Conservation (phyloP, 2,888 invertebrate genomes). For the Eulithis prunata region DNA sequence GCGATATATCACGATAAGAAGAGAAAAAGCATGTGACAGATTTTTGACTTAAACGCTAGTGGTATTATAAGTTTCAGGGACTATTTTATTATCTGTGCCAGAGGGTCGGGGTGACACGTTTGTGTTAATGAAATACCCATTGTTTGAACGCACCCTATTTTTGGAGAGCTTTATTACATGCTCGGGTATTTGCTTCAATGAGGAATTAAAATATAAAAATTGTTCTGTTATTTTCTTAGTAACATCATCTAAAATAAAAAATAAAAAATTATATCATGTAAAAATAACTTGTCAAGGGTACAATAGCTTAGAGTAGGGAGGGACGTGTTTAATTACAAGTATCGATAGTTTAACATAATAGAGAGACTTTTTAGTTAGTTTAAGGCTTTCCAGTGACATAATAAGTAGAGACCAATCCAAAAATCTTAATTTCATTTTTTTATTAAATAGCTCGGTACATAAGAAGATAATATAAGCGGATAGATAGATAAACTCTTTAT, state of each 20-base stretch:
- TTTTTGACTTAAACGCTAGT: neutral
- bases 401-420: too few species aligned
- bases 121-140: conserved; percentile 32
- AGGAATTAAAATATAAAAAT: neutral
- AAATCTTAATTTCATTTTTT: too few species aligned
- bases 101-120: conserved; percentile 16
- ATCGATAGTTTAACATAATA: neutral
- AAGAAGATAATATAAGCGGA: too few species aligned
- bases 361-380: too few species aligned
- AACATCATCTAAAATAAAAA: too few species aligned
- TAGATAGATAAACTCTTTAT: too few species aligned
- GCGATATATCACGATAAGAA: too few species aligned
- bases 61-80: neutral
- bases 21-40: too few species aligned
- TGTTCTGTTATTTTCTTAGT: neutral
- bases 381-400: too few species aligned
- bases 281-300: neutral
- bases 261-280: neutral
- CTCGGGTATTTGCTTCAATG: neutral
- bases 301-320: neutral
- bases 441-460: too few species aligned
- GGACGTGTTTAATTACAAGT: neutral
- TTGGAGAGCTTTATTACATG: conserved; percentile 23
- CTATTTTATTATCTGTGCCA: conserved; percentile 1
- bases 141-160: conserved; percentile 34